Percentiles rank a stretch among this genome's conserved stretches.
These are phyloP conservation scores for Manis javanica DNA, from an alignment of 2,797 vertebrate species.

Conservation along the genomic window DNA sequence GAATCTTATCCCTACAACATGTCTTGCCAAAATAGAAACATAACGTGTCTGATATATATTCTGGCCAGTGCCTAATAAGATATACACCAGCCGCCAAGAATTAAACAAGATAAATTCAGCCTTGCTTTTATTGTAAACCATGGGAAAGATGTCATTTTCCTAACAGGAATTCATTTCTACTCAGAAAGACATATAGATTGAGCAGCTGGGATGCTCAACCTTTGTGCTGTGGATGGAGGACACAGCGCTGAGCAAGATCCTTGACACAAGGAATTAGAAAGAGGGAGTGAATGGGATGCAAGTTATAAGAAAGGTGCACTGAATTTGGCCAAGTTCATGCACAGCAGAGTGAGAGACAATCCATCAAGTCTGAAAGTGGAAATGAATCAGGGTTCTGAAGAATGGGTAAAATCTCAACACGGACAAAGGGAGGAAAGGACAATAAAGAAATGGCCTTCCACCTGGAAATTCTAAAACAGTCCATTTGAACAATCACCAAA, in stretches of 20 bases:
- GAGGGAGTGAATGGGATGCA: background rate
- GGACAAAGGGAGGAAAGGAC: background rate
- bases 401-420: background rate
- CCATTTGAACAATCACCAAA: background rate
- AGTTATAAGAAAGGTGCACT: background rate
- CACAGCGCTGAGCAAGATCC: background rate
- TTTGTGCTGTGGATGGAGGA: background rate
- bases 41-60: slow-evolving; percentile 19
- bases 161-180: background rate
- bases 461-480: background rate
- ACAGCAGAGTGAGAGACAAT: background rate
- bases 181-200: background rate
- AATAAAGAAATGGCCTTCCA: background rate
- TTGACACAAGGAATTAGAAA: background rate
- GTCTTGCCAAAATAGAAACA: slow-evolving; percentile 20
- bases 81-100: slow-evolving; percentile 16
- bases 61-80: slow-evolving; percentile 32
- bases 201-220: background rate
- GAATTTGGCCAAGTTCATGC: background rate
- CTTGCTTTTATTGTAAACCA: background rate
- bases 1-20: background rate
- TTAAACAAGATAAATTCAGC: slow-evolving; percentile 16
- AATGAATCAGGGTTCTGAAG: background rate
- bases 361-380: background rate
- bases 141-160: background rate